Evolutionary conservation across 1,140 invertebrate species (phyloP), one percentile per base, ranked within the genome.

Genomic region (Bathynomus jamesi): DNA sequence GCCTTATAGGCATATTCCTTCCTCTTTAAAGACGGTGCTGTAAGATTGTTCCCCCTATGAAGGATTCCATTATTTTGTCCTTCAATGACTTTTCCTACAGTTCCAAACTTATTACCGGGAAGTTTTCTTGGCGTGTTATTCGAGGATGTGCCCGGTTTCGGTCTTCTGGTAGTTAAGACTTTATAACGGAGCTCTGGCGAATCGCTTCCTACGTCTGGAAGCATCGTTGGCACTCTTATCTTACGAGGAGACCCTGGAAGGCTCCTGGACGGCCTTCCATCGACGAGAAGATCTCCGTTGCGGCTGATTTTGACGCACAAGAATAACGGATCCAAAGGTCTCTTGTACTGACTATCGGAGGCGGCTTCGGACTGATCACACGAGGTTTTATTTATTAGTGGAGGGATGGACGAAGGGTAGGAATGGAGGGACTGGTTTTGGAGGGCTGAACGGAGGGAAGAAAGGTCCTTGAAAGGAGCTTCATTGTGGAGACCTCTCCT

Each of bases 121-220:
- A n/a, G 32, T 8, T 40, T 40, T 17, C 32, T 40, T 40, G 32
- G 32, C 17, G 32, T 40, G 32, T 40, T 40, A 40, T 40, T 40
- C 17, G 32, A 40, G 17, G 32, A 40, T 40, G 17, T 40, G 7
- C 32, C 32, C 17, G 32, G 32, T 40, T 40, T 40, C 7, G 7
- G 32, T 8, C 32, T 7, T 40, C 17, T 40, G 32, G 32, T 17
- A 8, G 32, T 40, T 40, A 40, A 17, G 32, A 40, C 17, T 40
- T 40, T 40, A 40, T 77, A 77, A 17, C 72, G 70, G 3, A 77
- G 53, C 25, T 77, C 75, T 29, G 75, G 75, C 11, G 75, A 77
- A 61, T 77, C 73, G n/a, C 70, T 69, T 8, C 75, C 75, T 7
- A 77, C 75, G 25, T 77, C 75, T 7, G 75, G 75, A n/a, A 74